Evolutionary conservation across 2,888 invertebrate species (phyloP).

Genomic region (Nomada hirtipes): DNA sequence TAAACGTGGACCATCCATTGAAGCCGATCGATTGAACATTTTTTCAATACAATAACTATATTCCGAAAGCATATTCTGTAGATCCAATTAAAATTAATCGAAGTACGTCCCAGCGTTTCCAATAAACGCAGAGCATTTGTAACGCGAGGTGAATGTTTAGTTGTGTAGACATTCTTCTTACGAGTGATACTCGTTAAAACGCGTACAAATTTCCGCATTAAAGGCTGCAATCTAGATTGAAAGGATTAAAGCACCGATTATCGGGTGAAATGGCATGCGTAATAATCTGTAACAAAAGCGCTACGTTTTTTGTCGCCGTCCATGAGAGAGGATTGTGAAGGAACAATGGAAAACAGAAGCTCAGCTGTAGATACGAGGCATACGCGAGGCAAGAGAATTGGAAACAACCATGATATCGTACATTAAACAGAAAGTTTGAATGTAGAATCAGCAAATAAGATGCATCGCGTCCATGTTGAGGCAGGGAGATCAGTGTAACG

Average conservation of each 20-base stretch:
- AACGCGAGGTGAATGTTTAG: background rate
- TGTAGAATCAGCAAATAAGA: background rate
- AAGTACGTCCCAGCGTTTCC: background rate
- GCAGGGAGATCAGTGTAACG: background rate
- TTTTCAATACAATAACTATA: conserved; percentile 2
- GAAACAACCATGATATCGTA: conserved; percentile 27
- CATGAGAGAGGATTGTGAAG: conserved; percentile 56
- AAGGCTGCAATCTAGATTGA: background rate
- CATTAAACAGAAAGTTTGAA: conserved; percentile 3
- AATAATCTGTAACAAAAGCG: conserved; percentile 64
- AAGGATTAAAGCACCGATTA: conserved; percentile 8
- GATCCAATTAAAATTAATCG: conserved; percentile 21
- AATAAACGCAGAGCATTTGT: too few species aligned
- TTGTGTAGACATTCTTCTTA: background rate
- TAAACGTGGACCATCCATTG: conserved; percentile 47
- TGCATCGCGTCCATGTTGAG: conserved; percentile 1
- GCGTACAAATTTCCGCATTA: background rate
- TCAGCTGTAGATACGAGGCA: conserved; percentile 30
- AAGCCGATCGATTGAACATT: conserved; percentile 31
- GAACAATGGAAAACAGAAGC: conserved; percentile 34
- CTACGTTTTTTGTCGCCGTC: conserved; percentile 72
- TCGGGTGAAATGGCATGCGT: conserved; percentile 42
- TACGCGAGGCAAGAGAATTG: conserved; percentile 31
- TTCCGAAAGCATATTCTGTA: background rate
- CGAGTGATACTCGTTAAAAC: background rate